Conservation (phyloP, 2,888 invertebrate genomes). For the Microctonus brassicae region DNA sequence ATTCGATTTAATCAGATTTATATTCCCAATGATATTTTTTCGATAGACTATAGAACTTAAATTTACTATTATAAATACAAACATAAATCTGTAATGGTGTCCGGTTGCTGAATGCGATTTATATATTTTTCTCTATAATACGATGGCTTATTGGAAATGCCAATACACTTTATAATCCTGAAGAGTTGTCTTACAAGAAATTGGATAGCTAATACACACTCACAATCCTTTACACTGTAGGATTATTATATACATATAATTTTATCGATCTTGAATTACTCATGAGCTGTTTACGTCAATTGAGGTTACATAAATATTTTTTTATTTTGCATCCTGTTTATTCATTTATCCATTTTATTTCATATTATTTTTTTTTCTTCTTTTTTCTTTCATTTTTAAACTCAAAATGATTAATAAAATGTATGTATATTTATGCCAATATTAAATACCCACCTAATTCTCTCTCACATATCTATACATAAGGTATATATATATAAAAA, state of each 20-base stretch:
- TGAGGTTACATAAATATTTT: slow-evolving; percentile 16
- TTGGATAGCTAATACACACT: slow-evolving; percentile 58
- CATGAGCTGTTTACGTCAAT: slow-evolving; percentile 39
- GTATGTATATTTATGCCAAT: not conserved
- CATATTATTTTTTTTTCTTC: too few species aligned
- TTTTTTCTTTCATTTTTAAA: too few species aligned
- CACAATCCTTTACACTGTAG: not conserved
- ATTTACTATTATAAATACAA: not conserved
- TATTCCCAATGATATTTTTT: not conserved
- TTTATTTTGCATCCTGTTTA: not conserved
- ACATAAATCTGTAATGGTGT: not conserved
- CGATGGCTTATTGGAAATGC: slow-evolving; percentile 50
- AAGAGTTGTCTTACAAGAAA: slow-evolving; percentile 53
- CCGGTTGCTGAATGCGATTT: not conserved
- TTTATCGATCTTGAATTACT: slow-evolving; percentile 69
- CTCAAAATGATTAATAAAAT: not conserved
- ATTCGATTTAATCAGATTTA: slow-evolving; percentile 52
- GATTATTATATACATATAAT: slow-evolving; percentile 44
- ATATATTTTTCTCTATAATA: slow-evolving; percentile 36
- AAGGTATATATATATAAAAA: not conserved
- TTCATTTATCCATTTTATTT: not conserved
- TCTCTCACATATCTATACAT: not conserved
- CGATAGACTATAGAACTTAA: not conserved
- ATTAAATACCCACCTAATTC: not conserved
- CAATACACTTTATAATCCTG: slow-evolving; percentile 63